These are phyloP conservation scores for Barbus barbus DNA, from an alignment of 2,113 vertebrate species.

Conservation along the genomic window DNA sequence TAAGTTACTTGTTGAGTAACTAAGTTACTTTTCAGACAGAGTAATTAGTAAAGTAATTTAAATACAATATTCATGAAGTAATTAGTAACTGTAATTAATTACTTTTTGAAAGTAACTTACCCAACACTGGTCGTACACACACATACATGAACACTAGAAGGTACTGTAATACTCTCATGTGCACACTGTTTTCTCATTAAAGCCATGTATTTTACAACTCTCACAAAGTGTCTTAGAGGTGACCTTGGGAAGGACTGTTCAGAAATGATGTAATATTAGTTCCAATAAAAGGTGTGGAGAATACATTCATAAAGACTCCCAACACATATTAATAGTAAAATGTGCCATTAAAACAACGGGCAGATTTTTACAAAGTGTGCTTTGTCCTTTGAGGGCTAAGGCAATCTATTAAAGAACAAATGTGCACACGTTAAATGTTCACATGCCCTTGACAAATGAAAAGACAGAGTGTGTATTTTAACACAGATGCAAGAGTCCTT, in stretches of 20 bases:
- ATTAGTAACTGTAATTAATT: no score
- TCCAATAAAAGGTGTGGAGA: constrained; percentile 32
- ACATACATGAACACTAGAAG: constrained; percentile 11
- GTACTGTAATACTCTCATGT: not conserved
- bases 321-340: constrained; percentile 30
- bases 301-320: constrained; percentile 27
- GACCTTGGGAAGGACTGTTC: constrained; percentile 36
- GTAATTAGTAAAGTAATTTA: no score
- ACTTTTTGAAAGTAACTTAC: no score
- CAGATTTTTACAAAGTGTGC: constrained; percentile 38
- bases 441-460: constrained; percentile 9
- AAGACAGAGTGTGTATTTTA: not conserved
- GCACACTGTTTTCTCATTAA: constrained; percentile 38
- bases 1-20: no score
- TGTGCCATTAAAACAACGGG: constrained; percentile 34
- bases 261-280: constrained; percentile 42
- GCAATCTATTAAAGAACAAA: constrained; percentile 40
- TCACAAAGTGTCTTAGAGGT: constrained; percentile 33
- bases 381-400: constrained; percentile 27
- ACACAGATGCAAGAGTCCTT: not conserved
- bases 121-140: not conserved
- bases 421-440: constrained; percentile 7
- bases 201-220: not conserved
- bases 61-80: no score
- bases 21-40: no score